A percentile compares a stretch with the other conserved stretches of the same genome.
These are phyloP conservation scores for Andrena bucephala DNA, from an alignment of 2,888 invertebrate species.

Conservation along the genomic window DNA sequence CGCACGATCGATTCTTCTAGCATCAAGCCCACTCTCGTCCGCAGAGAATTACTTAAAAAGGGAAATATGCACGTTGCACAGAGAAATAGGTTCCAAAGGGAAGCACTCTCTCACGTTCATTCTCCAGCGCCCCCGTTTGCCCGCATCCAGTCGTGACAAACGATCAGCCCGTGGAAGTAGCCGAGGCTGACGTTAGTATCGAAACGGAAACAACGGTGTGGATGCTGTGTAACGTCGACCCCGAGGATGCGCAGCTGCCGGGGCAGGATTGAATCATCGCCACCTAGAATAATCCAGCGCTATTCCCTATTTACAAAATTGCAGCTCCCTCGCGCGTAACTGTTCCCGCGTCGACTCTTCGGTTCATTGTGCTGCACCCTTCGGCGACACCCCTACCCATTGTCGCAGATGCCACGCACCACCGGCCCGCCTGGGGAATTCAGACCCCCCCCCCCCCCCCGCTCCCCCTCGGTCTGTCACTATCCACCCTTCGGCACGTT, in stretches of 20 bases:
- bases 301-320: constrained; percentile 71
- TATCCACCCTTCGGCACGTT: constrained; percentile 61
- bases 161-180: neutral
- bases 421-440: constrained; percentile 43
- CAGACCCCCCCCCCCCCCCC: neutral
- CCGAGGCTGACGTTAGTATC: neutral
- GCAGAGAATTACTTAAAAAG: neutral
- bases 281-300: constrained; percentile 60
- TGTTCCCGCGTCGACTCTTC: constrained; percentile 58
- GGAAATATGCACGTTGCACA: neutral
- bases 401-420: constrained; percentile 52
- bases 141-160: constrained; percentile 7
- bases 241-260: constrained; percentile 56
- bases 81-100: neutral
- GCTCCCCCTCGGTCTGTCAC: neutral
- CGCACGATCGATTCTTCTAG: neutral
- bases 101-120: constrained; percentile 6
- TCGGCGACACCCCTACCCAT: constrained; percentile 55
- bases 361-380: constrained; percentile 60
- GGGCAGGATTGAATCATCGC: constrained; percentile 66
- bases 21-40: neutral
- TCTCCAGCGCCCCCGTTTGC: constrained; percentile 4
- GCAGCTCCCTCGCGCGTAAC: constrained; percentile 52
- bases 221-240: constrained; percentile 1
- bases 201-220: neutral